Base-by-base conservation (phyloP, 2,888 invertebrate genomes). In the Tetrapedia diversipes region DNA sequence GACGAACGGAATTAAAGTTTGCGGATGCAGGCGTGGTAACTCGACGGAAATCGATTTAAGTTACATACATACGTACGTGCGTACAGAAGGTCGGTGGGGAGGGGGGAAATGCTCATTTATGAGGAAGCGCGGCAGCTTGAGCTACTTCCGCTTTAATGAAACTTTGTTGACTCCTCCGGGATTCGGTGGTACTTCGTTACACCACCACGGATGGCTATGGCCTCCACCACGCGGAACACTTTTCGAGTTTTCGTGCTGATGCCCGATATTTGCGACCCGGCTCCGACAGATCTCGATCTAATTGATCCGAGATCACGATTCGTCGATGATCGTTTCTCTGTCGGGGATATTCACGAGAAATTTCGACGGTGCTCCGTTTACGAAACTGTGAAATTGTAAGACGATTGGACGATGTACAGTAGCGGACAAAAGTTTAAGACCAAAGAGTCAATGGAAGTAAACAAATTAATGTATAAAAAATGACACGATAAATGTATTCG, bases 111-210 rank as follows among this genome's bases (percentile, higher is more conserved):
- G 66, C 80, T 76, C 77, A 76, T 83, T 83, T 82, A 76, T 66
- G 75, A 77, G 76, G 49, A 60, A 67, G 34, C 67, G 41, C 43
- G 39, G 56, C 70, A 68, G 60, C 43, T 77, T 72, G 70, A 54
- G 74, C 74, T 74, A 77, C 75, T 77, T 83, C 68, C 75, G 75
- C 64, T 82, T 83, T 83, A 83, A 83, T 82, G 83, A 83, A 83
- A 83, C 77, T 83, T 83, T 76, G 83, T 83, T 83, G 80, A 83
- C 82, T 81, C 77, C 68, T 11, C 24, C n/a, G 66, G 73, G 73
- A 75, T 76, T 77, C 71, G 54, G 61, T 3, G 83, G 73, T 79
- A 73, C 81, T 80, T 83, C 75, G 76, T 83, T 83, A 83, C 56
- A 79, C 41, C n/a, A 27, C 54, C 47, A 72, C 59, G 39, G 60